Evolutionary conservation across 1,140 invertebrate genomes (phyloP), one percentile per base, ranked within the genome.

Genomic region (Orussus abietinus): DNA sequence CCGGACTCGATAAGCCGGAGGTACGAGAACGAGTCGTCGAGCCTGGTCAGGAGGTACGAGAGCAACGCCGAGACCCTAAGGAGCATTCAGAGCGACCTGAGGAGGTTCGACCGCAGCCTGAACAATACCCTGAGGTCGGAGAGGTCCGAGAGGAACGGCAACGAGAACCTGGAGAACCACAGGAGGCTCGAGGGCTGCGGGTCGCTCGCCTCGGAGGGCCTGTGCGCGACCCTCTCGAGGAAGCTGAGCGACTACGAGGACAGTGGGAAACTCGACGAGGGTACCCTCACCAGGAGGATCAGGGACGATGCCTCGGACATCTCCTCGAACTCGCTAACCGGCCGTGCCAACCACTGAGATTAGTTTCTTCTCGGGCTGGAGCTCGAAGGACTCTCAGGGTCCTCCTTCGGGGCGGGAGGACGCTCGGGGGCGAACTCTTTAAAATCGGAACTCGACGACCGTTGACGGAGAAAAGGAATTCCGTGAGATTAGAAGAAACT

Each of bases 81-180:
- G 29, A 66, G 64, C 48, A 62, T 66, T 28, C 66, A 67, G 33
- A 70, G 65, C 47, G 64, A 70, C 69, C 61, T 66, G 55, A 69
- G 59, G 34, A 66, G 60, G 45, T 64, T 59, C 21, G 67, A 66
- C 49, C 54, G 64, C 49, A 67, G 58, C 45, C 55, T 67, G 49
- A 64, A 57, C 33, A 66, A 59, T 47, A 58, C 59, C 9, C 46
- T 65, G 49, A 64, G 57, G 55, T 61, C 57, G 48, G 66, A 67
- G 20, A 64, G 56, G 42, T 47, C 45, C 13, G 64, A 69, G 32
- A 60, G 44, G 31, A 66, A 64, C 10, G 63, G 47, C 9, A 66
- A 66, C 36, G 56, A 63, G 26, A 66, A 64, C 55, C 36, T 64
- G 25, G 66, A 68, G 19, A 70, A 62, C 44, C 48, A 51, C 36